Base-by-base conservation (phyloP, 2,113 vertebrate genomes). In the Nicator chloris region DNA sequence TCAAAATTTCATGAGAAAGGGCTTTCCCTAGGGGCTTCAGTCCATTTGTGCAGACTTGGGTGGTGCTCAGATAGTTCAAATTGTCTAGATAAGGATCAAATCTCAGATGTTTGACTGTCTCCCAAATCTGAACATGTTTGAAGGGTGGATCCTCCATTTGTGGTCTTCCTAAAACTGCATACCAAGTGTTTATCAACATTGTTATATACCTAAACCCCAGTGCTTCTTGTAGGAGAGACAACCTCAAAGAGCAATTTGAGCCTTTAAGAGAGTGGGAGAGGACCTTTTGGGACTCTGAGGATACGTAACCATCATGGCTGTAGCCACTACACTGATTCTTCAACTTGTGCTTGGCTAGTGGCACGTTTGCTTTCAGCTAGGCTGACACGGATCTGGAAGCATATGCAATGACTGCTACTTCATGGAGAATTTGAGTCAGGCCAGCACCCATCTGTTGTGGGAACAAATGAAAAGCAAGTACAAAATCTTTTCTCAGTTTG, bases 401-500 rank as follows among this genome's bases (percentile, higher is more conserved):
- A 83, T 86, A 95, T 90, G 89, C 87, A 94, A 50, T 80, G 87
- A 78, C 93, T 95, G 92, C 86, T 92, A 71, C 82, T 86, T 90
- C 85, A 51, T 83, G 87, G 71, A 86, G 82, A 66, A 77, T 95
- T 86, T 96, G 85, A 96, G 82, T 93, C 92, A 92, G 92, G 85
- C 92, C 90, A 81, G 92, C 85, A 77, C 5, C 76, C 95, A 93
- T 95, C 88, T 96, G 94, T 96, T 97, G 88, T 94, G 92, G 92
- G 90, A 97, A 96, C 93, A 94, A 95, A 95, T 51, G 85, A 77
- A 90, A 96, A 95, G 90, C 90, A 71, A 93, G 92, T 78, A 94
- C 33, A 78, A 84, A 95, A 93, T 93, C 76, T 92, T 53, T 94
- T 96, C 92, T 94, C 93, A 91, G 92, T 92, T 94, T 96, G 68